Conservation (phyloP, 2,888 invertebrate species). For the Sipha maydis region DNA sequence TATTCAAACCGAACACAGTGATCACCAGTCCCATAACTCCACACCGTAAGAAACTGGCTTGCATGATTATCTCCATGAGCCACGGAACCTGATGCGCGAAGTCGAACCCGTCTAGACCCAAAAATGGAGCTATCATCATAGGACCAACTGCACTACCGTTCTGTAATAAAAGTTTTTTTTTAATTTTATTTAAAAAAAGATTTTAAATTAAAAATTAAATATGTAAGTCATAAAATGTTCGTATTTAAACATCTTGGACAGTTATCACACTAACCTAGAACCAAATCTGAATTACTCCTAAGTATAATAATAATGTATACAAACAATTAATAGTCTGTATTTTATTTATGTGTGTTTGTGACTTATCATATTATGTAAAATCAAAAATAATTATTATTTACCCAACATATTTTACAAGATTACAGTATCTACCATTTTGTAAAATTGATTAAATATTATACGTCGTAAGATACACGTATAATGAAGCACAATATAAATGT, state of each 20-base stretch:
- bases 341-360: too few species aligned
- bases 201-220: not conserved
- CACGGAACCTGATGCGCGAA: conserved; percentile 75
- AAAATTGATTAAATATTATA: too few species aligned
- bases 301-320: too few species aligned
- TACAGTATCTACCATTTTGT: too few species aligned
- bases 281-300: not conserved
- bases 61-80: conserved; percentile 74
- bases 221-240: too few species aligned
- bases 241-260: too few species aligned
- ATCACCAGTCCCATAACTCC: conserved; percentile 75
- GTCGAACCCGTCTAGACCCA: conserved; percentile 78
- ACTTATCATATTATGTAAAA: too few species aligned
- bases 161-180: conserved; percentile 67
- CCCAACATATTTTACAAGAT: too few species aligned
- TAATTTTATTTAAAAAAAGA: not conserved
- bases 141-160: conserved; percentile 78
- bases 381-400: too few species aligned
- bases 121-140: conserved; percentile 74
- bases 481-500: too few species aligned
- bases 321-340: too few species aligned
- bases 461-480: too few species aligned
- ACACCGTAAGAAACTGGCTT: conserved; percentile 75
- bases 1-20: conserved; percentile 74
- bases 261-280: not conserved